Evolutionary conservation across 2,888 invertebrate species (phyloP).

Genomic region (Eristalis intricaria): DNA sequence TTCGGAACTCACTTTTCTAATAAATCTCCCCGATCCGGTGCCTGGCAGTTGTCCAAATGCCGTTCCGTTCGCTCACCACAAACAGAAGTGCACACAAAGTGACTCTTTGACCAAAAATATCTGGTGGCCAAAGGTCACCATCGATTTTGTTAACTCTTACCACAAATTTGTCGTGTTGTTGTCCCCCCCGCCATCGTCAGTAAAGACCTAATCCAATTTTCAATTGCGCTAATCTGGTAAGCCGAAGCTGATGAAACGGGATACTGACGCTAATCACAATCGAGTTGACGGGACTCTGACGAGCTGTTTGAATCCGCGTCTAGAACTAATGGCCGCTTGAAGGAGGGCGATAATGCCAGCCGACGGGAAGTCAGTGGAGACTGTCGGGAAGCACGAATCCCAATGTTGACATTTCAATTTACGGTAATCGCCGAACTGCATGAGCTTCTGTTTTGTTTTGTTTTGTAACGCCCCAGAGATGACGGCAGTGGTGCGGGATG

Average conservation of each 20-base stretch:
- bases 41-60: conserved; percentile 40
- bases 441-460: conserved; percentile 36
- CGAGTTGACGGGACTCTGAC: background rate
- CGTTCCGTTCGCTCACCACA: background rate
- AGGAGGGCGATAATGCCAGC: background rate
- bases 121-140: background rate
- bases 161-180: background rate
- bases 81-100: conserved; percentile 5
- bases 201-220: background rate
- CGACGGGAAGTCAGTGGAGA: background rate
- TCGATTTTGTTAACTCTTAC: background rate
- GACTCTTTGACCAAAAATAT: conserved; percentile 2
- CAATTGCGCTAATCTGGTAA: background rate
- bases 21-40: conserved; percentile 28
- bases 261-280: background rate
- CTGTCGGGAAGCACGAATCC: conserved; percentile 24
- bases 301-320: background rate
- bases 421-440: conserved; percentile 56
- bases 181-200: background rate
- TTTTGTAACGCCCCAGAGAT: background rate
- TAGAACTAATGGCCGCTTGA: background rate
- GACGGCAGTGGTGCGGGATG: background rate
- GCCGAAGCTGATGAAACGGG: background rate
- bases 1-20: conserved; percentile 28
- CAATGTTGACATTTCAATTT: conserved; percentile 66